Evolutionary conservation across 2,888 invertebrate species (phyloP).

Genomic region (Listrodromus nycthemerus): DNA sequence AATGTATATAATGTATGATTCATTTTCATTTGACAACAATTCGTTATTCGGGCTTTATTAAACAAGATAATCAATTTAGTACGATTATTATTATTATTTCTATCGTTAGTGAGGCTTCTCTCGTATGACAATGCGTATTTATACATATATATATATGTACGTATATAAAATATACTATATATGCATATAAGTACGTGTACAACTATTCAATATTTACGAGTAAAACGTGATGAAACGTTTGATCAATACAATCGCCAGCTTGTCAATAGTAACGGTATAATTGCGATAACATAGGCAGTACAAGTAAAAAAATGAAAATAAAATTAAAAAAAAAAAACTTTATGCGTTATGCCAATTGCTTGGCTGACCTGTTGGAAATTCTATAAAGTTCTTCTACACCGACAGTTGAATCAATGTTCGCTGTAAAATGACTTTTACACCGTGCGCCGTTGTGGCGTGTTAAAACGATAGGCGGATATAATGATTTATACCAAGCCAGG

Average conservation of each 20-base stretch:
- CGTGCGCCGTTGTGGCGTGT: slow-evolving; percentile 3
- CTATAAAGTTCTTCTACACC: background rate
- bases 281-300: slow-evolving; percentile 48
- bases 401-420: background rate
- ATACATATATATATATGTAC: slow-evolving; percentile 36
- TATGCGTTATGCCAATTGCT: slow-evolving; percentile 36
- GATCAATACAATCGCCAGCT: background rate
- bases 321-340: slow-evolving; percentile 29
- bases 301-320: slow-evolving; percentile 9
- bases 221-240: slow-evolving; percentile 22
- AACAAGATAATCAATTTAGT: slow-evolving; percentile 42
- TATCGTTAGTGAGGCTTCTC: slow-evolving; percentile 77
- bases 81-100: slow-evolving; percentile 73
- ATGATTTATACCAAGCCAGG: slow-evolving; percentile 1
- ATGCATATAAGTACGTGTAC: slow-evolving; percentile 46
- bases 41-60: background rate
- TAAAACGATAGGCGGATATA: slow-evolving; percentile 8
- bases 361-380: slow-evolving; percentile 9
- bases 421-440: background rate
- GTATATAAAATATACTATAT: slow-evolving; percentile 48
- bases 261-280: slow-evolving; percentile 35
- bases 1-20: slow-evolving; percentile 8
- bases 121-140: slow-evolving; percentile 73
- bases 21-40: background rate
- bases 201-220: slow-evolving; percentile 44